These are phyloP conservation scores for Nomada flava DNA, from an alignment of 2,888 invertebrate genomes.

Conservation along the genomic window DNA sequence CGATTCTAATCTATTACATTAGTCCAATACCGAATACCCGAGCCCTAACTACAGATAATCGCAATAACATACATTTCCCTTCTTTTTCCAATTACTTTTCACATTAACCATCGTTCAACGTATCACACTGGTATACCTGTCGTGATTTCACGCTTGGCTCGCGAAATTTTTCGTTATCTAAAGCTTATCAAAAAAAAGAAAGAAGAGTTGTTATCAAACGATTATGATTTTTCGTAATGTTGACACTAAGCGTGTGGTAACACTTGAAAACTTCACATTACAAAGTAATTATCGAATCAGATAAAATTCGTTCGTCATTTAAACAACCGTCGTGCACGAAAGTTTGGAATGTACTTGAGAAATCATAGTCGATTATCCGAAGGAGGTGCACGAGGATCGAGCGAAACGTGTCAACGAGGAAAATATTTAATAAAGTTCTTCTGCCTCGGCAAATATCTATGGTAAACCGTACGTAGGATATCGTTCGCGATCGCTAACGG, in stretches of 20 bases:
- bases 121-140: background rate
- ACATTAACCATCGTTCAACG: too few relatives aligned
- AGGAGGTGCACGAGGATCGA: background rate
- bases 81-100: too few relatives aligned
- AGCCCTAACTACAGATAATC: too few relatives aligned
- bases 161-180: slow-evolving; percentile 34
- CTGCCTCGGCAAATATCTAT: slow-evolving; percentile 10
- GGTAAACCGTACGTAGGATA: slow-evolving; percentile 29
- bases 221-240: slow-evolving; percentile 36
- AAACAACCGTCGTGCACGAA: slow-evolving; percentile 4
- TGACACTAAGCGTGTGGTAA: slow-evolving; percentile 46
- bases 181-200: slow-evolving; percentile 11
- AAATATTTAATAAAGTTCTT: slow-evolving; percentile 4
- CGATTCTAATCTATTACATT: too few relatives aligned
- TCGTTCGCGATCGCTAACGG: slow-evolving; percentile 46
- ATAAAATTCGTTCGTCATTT: slow-evolving; percentile 10
- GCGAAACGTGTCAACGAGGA: too few relatives aligned
- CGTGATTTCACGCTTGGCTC: background rate
- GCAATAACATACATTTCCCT: too few relatives aligned
- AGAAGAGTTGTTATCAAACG: slow-evolving; percentile 31
- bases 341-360: slow-evolving; percentile 13
- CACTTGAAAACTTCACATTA: slow-evolving; percentile 29
- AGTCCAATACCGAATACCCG: too few relatives aligned
- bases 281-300: slow-evolving; percentile 21
- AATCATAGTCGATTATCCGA: background rate